Evolutionary conservation across 2,888 invertebrate genomes (phyloP), one percentile per base, ranked within the genome.

Genomic region (Anoncus sp.): DNA sequence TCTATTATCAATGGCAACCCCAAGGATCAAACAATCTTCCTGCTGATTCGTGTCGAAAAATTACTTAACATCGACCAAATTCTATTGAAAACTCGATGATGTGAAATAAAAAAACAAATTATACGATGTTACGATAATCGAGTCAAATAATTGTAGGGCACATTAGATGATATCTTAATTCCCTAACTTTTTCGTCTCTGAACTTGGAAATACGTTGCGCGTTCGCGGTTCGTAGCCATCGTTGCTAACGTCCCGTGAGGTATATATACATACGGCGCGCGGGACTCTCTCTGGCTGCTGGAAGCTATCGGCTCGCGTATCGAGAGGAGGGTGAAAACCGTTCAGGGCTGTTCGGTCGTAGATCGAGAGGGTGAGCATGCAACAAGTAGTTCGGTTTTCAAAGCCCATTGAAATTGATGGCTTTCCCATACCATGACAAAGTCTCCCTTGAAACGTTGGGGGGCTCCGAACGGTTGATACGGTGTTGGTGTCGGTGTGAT

Each of bases 381-480:
- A 91, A 91, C 91, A 91, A 91, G 91, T 91, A 87, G 91, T 91
- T 91, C 88, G 91, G 91, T 91, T 91, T 91, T 91, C 90, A 90
- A 91, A 91, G 91, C 90, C 91, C 90, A 91, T 91, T 91, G 90
- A 91, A 91, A 91, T 91, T 91, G 91, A 91, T 91, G 91, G 90
- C 90, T 91, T 90, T 91, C 90, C 91, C 91, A 91, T 91, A 90
- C 91, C 90, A 87, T 87, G 86, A 84, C 85, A 83, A 82, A 86
- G 38, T 72, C 83, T 83, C 84, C 82, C 81, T 77, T 81, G 70
- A 73, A n/a, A 70, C 70, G 38, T 85, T 83, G 84, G 78, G 79
- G 84, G 78, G 79, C 71, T 78, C 81, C 80, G 77, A 81, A 81
- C 63, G 45, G 67, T 70, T 75, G 59, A 66, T 71, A 57, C 67